Evolutionary conservation across 1,140 invertebrate species (phyloP).

Genomic region (Brachystomella parvula): DNA sequence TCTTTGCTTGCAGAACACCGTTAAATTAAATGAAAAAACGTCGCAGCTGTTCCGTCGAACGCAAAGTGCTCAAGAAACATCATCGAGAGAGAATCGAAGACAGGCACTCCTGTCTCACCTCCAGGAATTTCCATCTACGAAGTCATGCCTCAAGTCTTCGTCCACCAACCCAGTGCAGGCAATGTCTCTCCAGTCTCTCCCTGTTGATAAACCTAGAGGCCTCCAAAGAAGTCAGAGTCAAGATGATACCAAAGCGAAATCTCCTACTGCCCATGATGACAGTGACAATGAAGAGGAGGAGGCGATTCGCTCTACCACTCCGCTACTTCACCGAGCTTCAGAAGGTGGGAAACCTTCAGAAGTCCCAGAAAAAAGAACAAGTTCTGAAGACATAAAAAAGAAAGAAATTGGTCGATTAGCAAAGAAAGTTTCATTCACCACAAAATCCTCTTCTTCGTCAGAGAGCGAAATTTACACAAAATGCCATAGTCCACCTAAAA

Average conservation of each 20-base stretch:
- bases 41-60: conserved; percentile 39
- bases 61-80: conserved; percentile 42
- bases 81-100: not conserved
- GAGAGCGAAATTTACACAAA: conserved; percentile 10
- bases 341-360: not conserved
- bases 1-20: not conserved
- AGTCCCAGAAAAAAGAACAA: not conserved
- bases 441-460: conserved; percentile 16
- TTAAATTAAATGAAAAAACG: conserved; percentile 15
- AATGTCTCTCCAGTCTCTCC: not conserved
- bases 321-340: conserved; percentile 17
- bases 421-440: conserved; percentile 34
- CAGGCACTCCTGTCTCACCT: not conserved
- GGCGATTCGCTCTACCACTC: conserved; percentile 27
- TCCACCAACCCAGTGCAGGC: not conserved
- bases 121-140: not conserved
- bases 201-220: not conserved
- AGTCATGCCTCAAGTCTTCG: too few relatives aligned
- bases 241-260: not conserved
- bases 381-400: not conserved
- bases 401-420: not conserved
- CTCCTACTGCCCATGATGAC: not conserved
- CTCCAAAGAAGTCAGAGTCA: conserved; percentile 11
- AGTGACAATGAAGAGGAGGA: conserved; percentile 30
- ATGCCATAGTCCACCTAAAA: not conserved